phyloP scores from a whole-genome alignment of 35 echinoderm and acorn worm species.

The Lytechinus pictus region DNA sequence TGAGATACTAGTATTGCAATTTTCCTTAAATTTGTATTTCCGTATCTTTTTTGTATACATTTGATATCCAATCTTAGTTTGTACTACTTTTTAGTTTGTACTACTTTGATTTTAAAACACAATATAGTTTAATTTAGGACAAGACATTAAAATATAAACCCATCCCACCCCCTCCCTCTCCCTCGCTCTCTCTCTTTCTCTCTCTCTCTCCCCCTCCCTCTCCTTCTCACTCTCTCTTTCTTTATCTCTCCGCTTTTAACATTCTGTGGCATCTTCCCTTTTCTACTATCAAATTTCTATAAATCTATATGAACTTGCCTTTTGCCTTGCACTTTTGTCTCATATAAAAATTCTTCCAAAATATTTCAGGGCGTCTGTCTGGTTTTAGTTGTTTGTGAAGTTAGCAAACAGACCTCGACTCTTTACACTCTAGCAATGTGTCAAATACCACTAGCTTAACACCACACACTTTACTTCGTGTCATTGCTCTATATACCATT shows the following conservation, averaged over 20 bases:
- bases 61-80: too few relatives aligned
- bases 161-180: background rate
- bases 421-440: background rate
- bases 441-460: constrained; percentile 11
- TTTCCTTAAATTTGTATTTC: too few relatives aligned
- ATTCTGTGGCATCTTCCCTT: background rate
- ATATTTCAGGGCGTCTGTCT: background rate
- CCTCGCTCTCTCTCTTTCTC: too few relatives aligned
- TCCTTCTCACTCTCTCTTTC: background rate
- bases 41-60: too few relatives aligned
- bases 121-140: too few relatives aligned
- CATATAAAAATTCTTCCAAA: background rate
- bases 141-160: background rate
- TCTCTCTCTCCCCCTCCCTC: background rate
- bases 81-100: too few relatives aligned
- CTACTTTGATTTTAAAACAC: too few relatives aligned
- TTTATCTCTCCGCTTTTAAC: background rate
- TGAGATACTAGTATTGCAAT: too few relatives aligned
- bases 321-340: background rate
- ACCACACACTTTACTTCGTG: background rate
- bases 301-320: background rate
- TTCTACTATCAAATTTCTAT: background rate
- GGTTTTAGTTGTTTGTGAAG: background rate
- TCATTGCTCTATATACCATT: constrained; percentile 13
- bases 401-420: background rate